A percentile compares a stretch with the other conserved stretches of the same genome.
Conservation (phyloP, 1,140 invertebrate species). For the Leptinotarsa defecta region DNA sequence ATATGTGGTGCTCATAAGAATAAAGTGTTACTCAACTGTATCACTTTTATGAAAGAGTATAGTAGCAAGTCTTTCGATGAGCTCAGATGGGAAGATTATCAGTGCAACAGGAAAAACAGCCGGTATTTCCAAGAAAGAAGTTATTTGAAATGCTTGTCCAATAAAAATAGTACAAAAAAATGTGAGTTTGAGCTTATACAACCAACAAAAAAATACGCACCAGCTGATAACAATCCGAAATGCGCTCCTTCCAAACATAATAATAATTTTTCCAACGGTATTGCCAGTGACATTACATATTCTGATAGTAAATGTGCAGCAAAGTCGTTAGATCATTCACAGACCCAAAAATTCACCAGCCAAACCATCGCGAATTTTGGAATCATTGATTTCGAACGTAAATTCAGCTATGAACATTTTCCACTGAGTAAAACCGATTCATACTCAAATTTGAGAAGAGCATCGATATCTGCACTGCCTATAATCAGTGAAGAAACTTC, state of each 20-base stretch:
- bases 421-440: neutral
- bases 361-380: neutral
- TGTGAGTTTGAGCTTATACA: neutral
- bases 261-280: neutral
- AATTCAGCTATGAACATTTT: neutral
- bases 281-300: neutral
- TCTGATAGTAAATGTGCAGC: neutral
- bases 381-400: neutral
- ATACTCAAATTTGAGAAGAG: neutral
- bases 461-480: neutral
- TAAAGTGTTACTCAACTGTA: constrained; percentile 89
- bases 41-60: constrained; percentile 97
- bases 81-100: constrained; percentile 90
- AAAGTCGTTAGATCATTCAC: neutral
- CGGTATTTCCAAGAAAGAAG: constrained; percentile 15
- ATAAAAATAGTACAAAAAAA: neutral
- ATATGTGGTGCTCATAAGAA: constrained; percentile 63
- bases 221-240: neutral
- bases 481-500: neutral
- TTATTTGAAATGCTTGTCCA: constrained; percentile 18
- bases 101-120: constrained; percentile 79
- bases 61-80: constrained; percentile 93
- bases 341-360: too few relatives aligned
- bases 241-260: neutral
- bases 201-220: neutral